Percentiles rank a stretch among this genome's conserved stretches.
These are phyloP conservation scores for Lordiphosa stackelbergi DNA, from an alignment of 1,140 invertebrate genomes.

Conservation along the genomic window DNA sequence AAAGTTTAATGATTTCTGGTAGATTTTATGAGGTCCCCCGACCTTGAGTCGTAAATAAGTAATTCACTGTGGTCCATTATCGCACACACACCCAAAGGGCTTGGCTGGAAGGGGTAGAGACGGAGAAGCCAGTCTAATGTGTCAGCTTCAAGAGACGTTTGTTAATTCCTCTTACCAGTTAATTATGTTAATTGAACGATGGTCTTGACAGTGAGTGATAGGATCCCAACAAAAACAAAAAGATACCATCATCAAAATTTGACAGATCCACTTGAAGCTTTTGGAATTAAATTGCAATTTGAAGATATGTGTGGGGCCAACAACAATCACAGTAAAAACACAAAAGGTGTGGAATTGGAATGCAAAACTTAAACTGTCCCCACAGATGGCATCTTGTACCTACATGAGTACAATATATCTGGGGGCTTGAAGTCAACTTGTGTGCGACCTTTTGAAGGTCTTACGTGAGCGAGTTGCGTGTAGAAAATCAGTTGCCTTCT, in stretches of 20 bases:
- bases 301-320: constrained; percentile 31
- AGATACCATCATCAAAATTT: constrained; percentile 48
- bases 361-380: constrained; percentile 36
- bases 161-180: constrained; percentile 65
- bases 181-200: constrained; percentile 74
- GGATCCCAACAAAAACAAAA: constrained; percentile 40
- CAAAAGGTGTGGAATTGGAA: constrained; percentile 48
- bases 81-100: constrained; percentile 6
- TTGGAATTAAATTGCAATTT: constrained; percentile 72
- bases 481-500: constrained; percentile 3
- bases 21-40: constrained; percentile 8
- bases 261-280: constrained; percentile 51
- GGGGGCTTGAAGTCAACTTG: constrained; percentile 19
- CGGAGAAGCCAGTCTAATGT: constrained; percentile 25
- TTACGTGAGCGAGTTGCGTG: constrained; percentile 63
- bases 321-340: constrained; percentile 17
- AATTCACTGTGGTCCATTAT: constrained; percentile 39
- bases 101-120: too few species aligned
- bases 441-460: constrained; percentile 60
- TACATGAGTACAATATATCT: not conserved
- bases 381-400: constrained; percentile 22
- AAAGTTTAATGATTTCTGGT: constrained; percentile 6
- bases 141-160: constrained; percentile 46
- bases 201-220: constrained; percentile 71
- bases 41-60: constrained; percentile 28